Conservation (phyloP, 53 echinoderm and acorn worm genomes). For the Arbacia lixula region DNA sequence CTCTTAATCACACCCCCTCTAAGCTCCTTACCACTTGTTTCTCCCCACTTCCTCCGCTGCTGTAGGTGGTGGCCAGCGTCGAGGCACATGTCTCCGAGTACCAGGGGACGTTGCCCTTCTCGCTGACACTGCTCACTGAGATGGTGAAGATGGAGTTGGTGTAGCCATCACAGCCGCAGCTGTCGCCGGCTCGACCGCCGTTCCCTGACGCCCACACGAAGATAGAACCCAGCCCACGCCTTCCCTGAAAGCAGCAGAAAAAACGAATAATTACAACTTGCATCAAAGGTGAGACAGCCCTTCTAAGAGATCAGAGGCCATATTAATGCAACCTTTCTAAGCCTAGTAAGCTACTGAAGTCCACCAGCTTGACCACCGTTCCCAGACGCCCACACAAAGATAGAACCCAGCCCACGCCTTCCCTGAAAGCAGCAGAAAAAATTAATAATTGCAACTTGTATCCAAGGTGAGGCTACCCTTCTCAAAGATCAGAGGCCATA, state of each 20-base stretch:
- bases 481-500: too few relatives aligned
- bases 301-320: too few relatives aligned
- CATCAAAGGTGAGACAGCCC: too few relatives aligned
- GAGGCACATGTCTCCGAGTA: slow-evolving; percentile 84
- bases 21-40: slow-evolving; percentile 85
- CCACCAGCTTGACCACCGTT: slow-evolving; percentile 80
- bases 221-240: slow-evolving; percentile 80
- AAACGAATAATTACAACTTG: too few relatives aligned
- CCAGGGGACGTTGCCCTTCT: slow-evolving; percentile 70
- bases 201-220: slow-evolving; percentile 94
- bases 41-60: slow-evolving; percentile 75
- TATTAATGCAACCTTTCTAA: too few relatives aligned
- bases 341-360: too few relatives aligned
- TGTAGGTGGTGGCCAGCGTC: slow-evolving; percentile 82
- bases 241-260: slow-evolving; percentile 65
- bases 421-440: slow-evolving; percentile 64
- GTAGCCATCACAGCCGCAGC: slow-evolving; percentile 90
- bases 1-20: too few relatives aligned
- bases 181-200: slow-evolving; percentile 81
- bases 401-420: slow-evolving; percentile 76
- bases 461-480: too few relatives aligned
- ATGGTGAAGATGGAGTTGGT: slow-evolving; percentile 90
- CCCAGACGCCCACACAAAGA: slow-evolving; percentile 90
- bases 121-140: slow-evolving; percentile 83
- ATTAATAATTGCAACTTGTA: too few relatives aligned